Evolutionary conservation across 2,797 vertebrate species (phyloP), one percentile per base, ranked within the genome.

Genomic region (Basileuterus tristriatus): DNA sequence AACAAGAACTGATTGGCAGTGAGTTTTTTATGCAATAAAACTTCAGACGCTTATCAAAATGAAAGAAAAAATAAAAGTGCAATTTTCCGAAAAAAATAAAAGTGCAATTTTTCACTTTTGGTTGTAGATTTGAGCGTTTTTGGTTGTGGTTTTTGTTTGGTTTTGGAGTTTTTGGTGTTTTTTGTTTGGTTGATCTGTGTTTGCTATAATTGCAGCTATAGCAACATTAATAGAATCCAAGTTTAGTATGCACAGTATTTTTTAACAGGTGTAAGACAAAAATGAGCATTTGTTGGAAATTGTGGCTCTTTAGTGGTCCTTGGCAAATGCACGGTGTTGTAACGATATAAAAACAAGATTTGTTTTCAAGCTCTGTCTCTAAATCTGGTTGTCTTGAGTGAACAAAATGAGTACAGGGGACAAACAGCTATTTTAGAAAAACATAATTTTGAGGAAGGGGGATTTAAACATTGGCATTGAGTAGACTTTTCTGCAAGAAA

Each of bases 401-500:
- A 77, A 39, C 5, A 60, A 46, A 60, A 63, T 36, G 26, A 47
- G 14, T 50, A 22, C 19, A 67, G 20, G 4, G 22, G 21, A 32
- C 29, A 55, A 90, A 78, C 5, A 18, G 16, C 10, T 70, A 84
- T 65, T 59, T 67, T 6, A 26, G 71, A 71, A 32, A 79, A 65
- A 16, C 5, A 2, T 59, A 39, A 9, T 53, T 87, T 63, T 49
- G 0, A 1, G 23, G 27, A 55, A 69, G 5, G 4, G 6, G 2
- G 11, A 17, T 39, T 64, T 68, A 47, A 15, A 21, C 55, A 14
- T 6, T 59, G 22, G 2, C 23, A 52, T 43, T 47, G 37, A 56
- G n/a, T 70, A 63, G 60, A 15, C 34, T 71, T 68, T 83, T 91
- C 15, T 75, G 47, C 55, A 71, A 86, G n/a, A 64, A 88, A 49